Conservation (phyloP, 2,888 invertebrate genomes). For the Phorcus lineatus region DNA sequence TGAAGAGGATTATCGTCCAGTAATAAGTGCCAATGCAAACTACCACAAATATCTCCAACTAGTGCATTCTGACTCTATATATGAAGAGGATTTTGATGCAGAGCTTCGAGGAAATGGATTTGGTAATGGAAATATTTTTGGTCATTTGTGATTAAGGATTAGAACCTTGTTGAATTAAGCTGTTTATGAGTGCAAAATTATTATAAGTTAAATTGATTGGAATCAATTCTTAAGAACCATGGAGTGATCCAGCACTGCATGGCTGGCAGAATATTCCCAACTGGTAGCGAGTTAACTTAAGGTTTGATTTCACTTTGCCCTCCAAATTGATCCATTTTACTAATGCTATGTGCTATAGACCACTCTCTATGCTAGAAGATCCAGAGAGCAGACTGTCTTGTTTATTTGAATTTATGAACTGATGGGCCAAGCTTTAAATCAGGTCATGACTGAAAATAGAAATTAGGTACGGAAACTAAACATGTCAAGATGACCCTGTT, state of each 20-base stretch:
- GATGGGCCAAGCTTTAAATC: no score
- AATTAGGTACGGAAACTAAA: no score
- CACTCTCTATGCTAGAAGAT: background rate
- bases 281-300: no score
- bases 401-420: background rate
- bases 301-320: background rate
- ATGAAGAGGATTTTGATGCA: conserved; percentile 11
- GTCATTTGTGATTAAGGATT: background rate
- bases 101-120: background rate
- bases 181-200: no score
- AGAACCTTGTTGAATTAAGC: no score
- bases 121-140: background rate
- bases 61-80: conserved; percentile 33
- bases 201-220: no score
- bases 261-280: no score
- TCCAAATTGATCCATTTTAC: background rate
- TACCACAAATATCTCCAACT: conserved; percentile 53
- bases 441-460: no score
- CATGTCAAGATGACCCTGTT: no score
- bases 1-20: conserved; percentile 31
- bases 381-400: background rate
- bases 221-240: no score
- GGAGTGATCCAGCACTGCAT: no score
- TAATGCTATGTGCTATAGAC: background rate
- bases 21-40: conserved; percentile 53